Percentiles rank a stretch among this genome's conserved stretches.
Conservation (phyloP, 2,888 invertebrate genomes). For the Cyclophora punctaria region DNA sequence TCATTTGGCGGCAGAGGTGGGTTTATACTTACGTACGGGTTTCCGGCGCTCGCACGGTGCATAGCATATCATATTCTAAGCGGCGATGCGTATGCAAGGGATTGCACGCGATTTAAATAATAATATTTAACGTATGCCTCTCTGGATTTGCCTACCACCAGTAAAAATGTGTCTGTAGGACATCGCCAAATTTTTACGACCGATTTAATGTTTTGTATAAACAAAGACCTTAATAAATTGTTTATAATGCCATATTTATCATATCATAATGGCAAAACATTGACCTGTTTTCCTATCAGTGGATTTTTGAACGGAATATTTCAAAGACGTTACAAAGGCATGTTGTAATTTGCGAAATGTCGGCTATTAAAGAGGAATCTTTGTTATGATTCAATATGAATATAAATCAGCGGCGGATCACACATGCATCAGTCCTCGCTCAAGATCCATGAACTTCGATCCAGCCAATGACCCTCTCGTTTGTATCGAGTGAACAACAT, state of each 20-base stretch:
- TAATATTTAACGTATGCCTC: constrained; percentile 57
- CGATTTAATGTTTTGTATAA: no score
- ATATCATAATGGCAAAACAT: no score
- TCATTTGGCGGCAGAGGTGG: constrained; percentile 72
- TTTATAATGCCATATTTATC: no score
- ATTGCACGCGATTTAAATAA: constrained; percentile 57
- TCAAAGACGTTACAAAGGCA: no score
- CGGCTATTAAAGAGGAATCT: no score
- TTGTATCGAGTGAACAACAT: constrained; percentile 59
- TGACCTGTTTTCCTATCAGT: no score
- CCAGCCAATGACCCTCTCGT: constrained; percentile 52
- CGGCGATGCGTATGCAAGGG: constrained; percentile 53
- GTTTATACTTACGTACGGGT: constrained; percentile 65
- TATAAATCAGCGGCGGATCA: constrained; percentile 3
- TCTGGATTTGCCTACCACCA: constrained; percentile 15
- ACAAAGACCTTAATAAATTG: no score
- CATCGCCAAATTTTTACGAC: no score
- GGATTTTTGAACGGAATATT: no score
- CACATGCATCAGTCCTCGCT: constrained; percentile 3
- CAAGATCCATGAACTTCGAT: constrained; percentile 44
- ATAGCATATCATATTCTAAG: constrained; percentile 65
- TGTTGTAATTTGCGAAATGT: no score
- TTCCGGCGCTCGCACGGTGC: constrained; percentile 67
- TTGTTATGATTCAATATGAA: no score
- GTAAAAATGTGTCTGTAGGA: no score